Percentiles rank a stretch among this genome's conserved stretches.
Conservation (phyloP, 2,797 vertebrate species). For the Hydrophis major region DNA sequence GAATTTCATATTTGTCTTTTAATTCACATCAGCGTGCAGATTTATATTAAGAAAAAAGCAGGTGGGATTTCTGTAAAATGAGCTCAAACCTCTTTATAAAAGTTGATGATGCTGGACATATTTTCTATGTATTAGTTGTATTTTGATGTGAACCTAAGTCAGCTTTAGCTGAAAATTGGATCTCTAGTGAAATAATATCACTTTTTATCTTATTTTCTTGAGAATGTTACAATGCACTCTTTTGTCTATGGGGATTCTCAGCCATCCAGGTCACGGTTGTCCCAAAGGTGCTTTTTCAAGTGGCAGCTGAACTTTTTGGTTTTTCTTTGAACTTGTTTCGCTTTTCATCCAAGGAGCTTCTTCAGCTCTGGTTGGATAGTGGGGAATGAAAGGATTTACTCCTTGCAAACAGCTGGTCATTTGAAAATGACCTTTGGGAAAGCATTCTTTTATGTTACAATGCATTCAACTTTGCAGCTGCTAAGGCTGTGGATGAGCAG, state of each 20-base stretch:
- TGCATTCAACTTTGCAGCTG: too few species aligned
- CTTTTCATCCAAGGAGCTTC: too few species aligned
- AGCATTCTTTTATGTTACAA: too few species aligned
- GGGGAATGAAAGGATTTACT: too few species aligned
- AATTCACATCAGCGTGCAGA: not conserved
- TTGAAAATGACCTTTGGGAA: too few species aligned
- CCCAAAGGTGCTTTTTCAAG: too few species aligned
- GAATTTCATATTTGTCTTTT: not conserved
- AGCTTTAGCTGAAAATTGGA: not conserved
- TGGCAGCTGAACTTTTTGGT: too few species aligned
- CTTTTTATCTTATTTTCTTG: not conserved
- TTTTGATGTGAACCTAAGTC: not conserved
- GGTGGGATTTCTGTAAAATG: not conserved
- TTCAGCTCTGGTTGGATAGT: too few species aligned
- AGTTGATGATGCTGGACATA: not conserved
- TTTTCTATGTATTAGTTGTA: not conserved
- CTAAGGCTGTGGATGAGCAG: too few species aligned
- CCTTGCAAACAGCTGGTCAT: too few species aligned
- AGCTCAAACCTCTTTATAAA: not conserved
- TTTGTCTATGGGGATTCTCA: not conserved
- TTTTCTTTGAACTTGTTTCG: too few species aligned
- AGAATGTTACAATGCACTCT: not conserved
- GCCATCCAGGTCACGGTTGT: too few species aligned
- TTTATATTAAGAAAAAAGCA: not conserved
- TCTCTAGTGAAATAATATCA: not conserved